A percentile compares a stretch with the other conserved stretches of the same genome.
Evolutionary conservation across 2,888 invertebrate genomes (phyloP).

Genomic region (Trissonchulus latispiculum): DNA sequence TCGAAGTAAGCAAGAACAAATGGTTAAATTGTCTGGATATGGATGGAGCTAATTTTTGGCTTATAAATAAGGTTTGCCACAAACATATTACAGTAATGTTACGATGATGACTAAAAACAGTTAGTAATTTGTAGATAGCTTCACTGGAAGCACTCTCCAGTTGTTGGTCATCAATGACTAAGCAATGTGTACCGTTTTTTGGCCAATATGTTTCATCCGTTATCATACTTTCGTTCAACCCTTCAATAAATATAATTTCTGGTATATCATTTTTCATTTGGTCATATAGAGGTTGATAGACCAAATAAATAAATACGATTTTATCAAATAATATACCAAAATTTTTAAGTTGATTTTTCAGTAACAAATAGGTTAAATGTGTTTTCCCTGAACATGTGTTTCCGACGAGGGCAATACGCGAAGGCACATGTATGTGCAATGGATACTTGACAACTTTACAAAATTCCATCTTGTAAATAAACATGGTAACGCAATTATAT

Average conservation of each 20-base stretch:
- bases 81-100: background rate
- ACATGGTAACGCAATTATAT: background rate
- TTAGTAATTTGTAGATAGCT: background rate
- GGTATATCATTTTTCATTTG: background rate
- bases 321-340: background rate
- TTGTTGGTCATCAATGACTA: background rate
- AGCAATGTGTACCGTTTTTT: background rate
- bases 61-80: background rate
- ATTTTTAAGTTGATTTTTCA: background rate
- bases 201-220: background rate
- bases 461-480: background rate
- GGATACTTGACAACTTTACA: too few relatives aligned
- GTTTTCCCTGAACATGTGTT: background rate
- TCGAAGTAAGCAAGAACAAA: background rate
- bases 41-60: background rate
- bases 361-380: background rate
- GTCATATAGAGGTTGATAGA: background rate
- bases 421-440: background rate
- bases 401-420: background rate
- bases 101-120: background rate
- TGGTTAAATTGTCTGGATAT: background rate
- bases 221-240: background rate
- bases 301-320: background rate
- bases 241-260: background rate
- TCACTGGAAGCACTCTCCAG: background rate